Conservation (phyloP, 2,113 vertebrate species). For the Chloropsis hardwickii region DNA sequence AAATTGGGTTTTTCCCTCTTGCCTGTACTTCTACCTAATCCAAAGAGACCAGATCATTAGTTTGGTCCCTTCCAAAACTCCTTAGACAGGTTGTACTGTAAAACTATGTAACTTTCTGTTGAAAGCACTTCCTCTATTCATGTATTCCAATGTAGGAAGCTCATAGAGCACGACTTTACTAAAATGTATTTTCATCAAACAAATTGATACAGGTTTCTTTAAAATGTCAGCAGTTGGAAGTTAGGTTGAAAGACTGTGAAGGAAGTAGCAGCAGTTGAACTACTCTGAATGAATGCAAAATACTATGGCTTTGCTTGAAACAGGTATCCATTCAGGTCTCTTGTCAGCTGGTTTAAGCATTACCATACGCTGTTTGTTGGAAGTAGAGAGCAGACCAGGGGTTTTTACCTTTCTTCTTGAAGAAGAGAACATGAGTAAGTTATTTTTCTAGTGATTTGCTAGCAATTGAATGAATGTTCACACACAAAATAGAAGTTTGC, state of each 20-base stretch:
- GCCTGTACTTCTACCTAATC: slow-evolving; percentile 63
- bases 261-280: neutral
- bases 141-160: slow-evolving; percentile 71
- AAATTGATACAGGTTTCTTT: slow-evolving; percentile 35
- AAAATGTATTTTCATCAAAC: slow-evolving; percentile 51
- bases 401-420: slow-evolving; percentile 32
- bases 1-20: slow-evolving; percentile 55
- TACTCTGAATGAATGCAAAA: neutral
- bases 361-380: neutral
- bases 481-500: neutral
- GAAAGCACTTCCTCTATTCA: slow-evolving; percentile 71
- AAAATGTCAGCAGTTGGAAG: neutral
- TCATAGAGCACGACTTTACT: slow-evolving; percentile 52
- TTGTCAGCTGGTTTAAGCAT: neutral
- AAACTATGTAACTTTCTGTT: slow-evolving; percentile 74
- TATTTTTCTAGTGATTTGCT: slow-evolving; percentile 20
- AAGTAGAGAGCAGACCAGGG: neutral
- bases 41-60: slow-evolving; percentile 66
- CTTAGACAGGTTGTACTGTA: slow-evolving; percentile 74
- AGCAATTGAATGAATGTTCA: neutral
- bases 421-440: slow-evolving; percentile 14
- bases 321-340: neutral
- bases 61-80: slow-evolving; percentile 69
- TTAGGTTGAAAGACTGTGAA: neutral
- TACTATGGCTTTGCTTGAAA: neutral